A percentile compares a stretch with the other conserved stretches of the same genome.
phyloP scores from a whole-genome alignment of 2,888 invertebrate species.

The Apoderus coryli region DNA sequence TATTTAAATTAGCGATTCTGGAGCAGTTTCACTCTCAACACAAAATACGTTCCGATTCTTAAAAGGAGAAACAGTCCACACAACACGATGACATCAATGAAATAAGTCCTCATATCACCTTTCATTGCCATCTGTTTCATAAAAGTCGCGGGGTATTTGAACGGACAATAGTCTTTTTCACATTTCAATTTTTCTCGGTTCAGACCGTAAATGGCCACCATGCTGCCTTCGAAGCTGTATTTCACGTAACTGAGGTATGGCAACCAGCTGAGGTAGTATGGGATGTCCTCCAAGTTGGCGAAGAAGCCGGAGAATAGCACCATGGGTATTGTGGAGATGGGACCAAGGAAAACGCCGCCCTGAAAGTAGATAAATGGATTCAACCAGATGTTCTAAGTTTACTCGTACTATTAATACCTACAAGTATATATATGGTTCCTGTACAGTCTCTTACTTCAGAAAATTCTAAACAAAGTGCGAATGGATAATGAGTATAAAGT shows the following conservation, averaged over 20 bases:
- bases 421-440: no score
- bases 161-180: slow-evolving; percentile 70
- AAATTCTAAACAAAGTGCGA: no score
- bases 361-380: no score
- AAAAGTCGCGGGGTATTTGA: slow-evolving; percentile 65
- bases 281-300: slow-evolving; percentile 83
- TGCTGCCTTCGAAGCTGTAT: slow-evolving; percentile 86
- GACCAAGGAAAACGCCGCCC: slow-evolving; percentile 64
- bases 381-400: no score
- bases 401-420: no score
- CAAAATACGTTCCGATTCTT: slow-evolving; percentile 66
- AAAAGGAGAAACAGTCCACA: slow-evolving; percentile 64
- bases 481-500: no score
- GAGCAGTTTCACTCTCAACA: slow-evolving; percentile 61
- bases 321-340: slow-evolving; percentile 82
- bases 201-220: slow-evolving; percentile 84
- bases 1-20: slow-evolving; percentile 20
- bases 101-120: slow-evolving; percentile 45
- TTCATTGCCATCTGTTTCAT: slow-evolving; percentile 77
- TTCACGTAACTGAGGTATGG: slow-evolving; percentile 82
- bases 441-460: no score
- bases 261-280: slow-evolving; percentile 75
- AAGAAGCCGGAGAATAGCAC: slow-evolving; percentile 91
- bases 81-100: slow-evolving; percentile 74
- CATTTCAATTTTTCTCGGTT: slow-evolving; percentile 71